Percentiles rank a stretch among this genome's conserved stretches.
Conservation (phyloP, 2,888 invertebrate species). For the Chesias legatella region DNA sequence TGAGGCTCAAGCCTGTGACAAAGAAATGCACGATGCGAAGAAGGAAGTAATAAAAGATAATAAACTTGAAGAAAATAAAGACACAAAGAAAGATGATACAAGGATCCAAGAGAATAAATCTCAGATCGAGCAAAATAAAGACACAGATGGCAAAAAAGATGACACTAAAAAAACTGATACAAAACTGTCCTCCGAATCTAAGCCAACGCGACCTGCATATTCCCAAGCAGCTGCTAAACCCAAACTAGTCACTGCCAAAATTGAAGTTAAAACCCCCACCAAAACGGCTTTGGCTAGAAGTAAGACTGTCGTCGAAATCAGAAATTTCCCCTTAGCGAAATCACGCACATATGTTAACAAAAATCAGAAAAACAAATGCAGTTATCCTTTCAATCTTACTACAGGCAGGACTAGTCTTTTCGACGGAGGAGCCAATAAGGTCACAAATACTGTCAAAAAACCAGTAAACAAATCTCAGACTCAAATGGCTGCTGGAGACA, state of each 20-base stretch:
- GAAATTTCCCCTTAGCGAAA: conserved; percentile 49
- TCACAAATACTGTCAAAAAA: conserved; percentile 37
- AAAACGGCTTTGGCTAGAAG: conserved; percentile 54
- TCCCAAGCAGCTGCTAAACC: conserved; percentile 78
- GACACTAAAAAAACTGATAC: conserved; percentile 46
- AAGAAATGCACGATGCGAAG: background rate
- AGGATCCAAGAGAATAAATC: conserved; percentile 10
- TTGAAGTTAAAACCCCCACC: conserved; percentile 54
- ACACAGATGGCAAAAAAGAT: conserved; percentile 2
- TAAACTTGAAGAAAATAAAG: conserved; percentile 12
- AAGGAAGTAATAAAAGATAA: conserved; percentile 1
- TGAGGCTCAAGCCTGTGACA: background rate
- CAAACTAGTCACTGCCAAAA: conserved; percentile 53
- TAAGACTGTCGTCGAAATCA: conserved; percentile 71
- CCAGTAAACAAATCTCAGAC: conserved; percentile 43
- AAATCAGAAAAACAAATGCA: conserved; percentile 64
- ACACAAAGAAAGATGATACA: conserved; percentile 6
- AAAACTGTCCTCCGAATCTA: conserved; percentile 41
- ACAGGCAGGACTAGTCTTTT: conserved; percentile 71
- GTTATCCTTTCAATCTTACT: conserved; percentile 75
- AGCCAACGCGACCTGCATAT: conserved; percentile 62
- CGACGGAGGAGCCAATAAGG: conserved; percentile 48
- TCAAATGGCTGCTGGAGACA: conserved; percentile 58
- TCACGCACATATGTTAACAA: conserved; percentile 52
- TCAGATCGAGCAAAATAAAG: conserved; percentile 4